Conservation (phyloP, 2,888 invertebrate genomes). For the Hypomecis punctinalis region DNA sequence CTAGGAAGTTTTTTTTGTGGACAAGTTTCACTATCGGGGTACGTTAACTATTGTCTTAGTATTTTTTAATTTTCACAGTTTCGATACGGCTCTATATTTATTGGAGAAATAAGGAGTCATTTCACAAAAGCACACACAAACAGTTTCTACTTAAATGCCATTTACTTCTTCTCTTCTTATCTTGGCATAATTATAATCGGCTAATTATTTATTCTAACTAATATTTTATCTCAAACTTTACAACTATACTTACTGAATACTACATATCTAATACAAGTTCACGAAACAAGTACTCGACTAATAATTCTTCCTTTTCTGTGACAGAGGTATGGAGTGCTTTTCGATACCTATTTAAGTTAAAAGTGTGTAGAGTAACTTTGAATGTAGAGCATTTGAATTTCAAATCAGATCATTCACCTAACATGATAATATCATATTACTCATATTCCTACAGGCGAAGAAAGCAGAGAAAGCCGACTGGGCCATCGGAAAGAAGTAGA, state of each 20-base stretch:
- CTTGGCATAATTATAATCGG: background rate
- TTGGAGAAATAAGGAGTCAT: background rate
- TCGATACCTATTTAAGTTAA: background rate
- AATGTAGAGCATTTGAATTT: background rate
- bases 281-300: background rate
- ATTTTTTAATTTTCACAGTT: too few relatives aligned
- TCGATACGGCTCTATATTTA: background rate
- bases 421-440: constrained; percentile 49
- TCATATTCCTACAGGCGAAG: constrained; percentile 88
- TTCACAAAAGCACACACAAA: constrained; percentile 20
- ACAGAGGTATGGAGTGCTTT: constrained; percentile 3
- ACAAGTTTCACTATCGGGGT: too few relatives aligned
- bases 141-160: constrained; percentile 10
- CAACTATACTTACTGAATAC: background rate
- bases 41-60: too few relatives aligned
- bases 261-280: constrained; percentile 2
- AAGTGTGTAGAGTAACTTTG: background rate
- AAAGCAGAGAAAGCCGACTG: constrained; percentile 91
- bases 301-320: background rate
- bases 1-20: too few relatives aligned
- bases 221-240: constrained; percentile 2
- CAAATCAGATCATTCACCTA: constrained; percentile 35
- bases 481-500: constrained; percentile 87
- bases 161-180: constrained; percentile 9
- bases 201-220: constrained; percentile 7